These are phyloP conservation scores for Belonocnema kinseyi DNA, from an alignment of 1,140 invertebrate species.

Conservation along the genomic window DNA sequence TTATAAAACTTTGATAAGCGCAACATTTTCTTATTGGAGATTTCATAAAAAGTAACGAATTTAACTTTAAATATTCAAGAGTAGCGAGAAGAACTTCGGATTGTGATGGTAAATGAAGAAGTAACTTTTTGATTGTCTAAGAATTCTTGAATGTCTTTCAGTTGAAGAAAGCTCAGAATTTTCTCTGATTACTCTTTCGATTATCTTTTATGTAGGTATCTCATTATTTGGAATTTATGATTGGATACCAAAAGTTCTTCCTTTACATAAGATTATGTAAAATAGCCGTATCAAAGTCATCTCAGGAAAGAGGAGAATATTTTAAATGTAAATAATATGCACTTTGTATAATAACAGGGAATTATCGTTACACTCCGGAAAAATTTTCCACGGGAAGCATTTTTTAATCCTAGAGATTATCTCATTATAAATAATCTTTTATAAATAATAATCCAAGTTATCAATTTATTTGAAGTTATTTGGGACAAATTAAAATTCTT, in stretches of 20 bases:
- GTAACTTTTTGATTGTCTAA: too few species aligned
- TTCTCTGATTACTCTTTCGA: slow-evolving; percentile 10
- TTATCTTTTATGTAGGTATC: background rate
- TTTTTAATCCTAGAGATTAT: background rate
- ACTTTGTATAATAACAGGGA: slow-evolving; percentile 1
- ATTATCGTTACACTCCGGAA: background rate
- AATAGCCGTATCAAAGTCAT: slow-evolving; percentile 18
- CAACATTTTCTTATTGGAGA: too few species aligned
- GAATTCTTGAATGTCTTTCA: too few species aligned
- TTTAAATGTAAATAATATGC: slow-evolving; percentile 3
- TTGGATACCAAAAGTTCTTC: slow-evolving; percentile 8
- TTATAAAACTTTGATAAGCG: too few species aligned
- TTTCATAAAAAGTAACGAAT: too few species aligned
- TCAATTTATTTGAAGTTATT: background rate
- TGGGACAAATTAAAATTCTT: slow-evolving; percentile 5
- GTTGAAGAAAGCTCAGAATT: too few species aligned
- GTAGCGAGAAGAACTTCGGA: too few species aligned
- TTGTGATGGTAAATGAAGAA: too few species aligned
- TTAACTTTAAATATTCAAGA: too few species aligned
- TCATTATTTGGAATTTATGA: slow-evolving; percentile 12
- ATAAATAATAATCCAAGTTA: background rate
- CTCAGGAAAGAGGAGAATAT: background rate
- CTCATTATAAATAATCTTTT: background rate
- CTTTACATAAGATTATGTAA: slow-evolving; percentile 26
- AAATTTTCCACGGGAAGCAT: background rate